Conservation (phyloP, 2,113 vertebrate genomes). For the Marmota monax region DNA sequence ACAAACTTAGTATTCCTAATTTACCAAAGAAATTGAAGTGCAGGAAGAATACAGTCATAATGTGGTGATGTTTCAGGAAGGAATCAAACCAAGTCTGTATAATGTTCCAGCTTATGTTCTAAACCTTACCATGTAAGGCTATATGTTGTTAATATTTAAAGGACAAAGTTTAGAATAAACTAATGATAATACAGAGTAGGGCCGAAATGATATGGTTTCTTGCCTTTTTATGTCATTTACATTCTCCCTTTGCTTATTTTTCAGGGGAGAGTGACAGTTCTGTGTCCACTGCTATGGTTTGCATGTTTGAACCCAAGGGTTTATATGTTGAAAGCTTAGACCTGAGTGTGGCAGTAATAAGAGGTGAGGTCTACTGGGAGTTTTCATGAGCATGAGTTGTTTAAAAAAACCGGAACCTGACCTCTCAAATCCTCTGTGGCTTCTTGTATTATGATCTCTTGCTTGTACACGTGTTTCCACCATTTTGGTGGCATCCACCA, state of each 20-base stretch:
- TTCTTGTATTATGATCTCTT: neutral
- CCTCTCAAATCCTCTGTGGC: neutral
- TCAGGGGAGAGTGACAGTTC: neutral
- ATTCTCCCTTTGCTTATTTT: neutral
- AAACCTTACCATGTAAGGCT: neutral
- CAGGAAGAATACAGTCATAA: neutral
- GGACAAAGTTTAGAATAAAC: neutral
- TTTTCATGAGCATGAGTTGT: neutral
- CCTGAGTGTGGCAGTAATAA: neutral
- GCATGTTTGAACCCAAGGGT: neutral
- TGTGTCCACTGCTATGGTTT: neutral
- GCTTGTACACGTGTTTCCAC: neutral
- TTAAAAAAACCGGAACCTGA: neutral
- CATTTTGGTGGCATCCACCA: neutral
- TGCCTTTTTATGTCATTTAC: neutral
- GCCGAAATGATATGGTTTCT: neutral
- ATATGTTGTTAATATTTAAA: neutral
- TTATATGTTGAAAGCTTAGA: neutral
- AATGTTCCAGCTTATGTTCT: neutral
- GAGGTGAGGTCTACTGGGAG: neutral
- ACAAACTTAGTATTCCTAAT: neutral
- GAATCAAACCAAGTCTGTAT: neutral
- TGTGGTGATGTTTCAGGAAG: neutral
- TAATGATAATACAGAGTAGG: neutral
- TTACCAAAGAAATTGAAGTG: neutral